Conservation (phyloP, 2,888 invertebrate genomes). For the Trichopoda pennipes region DNA sequence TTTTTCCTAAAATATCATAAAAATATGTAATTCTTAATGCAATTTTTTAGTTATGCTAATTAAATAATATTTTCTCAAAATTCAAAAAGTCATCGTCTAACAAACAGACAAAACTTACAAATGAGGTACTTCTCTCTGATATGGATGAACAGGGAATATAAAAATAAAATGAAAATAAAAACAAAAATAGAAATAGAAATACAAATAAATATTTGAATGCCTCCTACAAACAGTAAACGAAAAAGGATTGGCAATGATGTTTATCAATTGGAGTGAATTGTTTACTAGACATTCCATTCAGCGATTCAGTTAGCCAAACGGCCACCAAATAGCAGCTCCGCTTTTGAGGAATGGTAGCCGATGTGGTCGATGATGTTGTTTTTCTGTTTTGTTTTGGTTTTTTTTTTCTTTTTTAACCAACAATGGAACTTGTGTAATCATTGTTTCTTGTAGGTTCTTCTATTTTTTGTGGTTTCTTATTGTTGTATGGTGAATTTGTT, state of each 20-base stretch:
- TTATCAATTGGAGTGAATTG: constrained; percentile 69
- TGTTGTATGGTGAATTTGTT: constrained; percentile 45
- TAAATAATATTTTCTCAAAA: constrained; percentile 55
- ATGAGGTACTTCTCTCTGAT: constrained; percentile 38
- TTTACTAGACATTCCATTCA: constrained; percentile 49
- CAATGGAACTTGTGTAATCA: constrained; percentile 62
- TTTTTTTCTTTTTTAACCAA: too few relatives aligned
- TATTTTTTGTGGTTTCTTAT: constrained; percentile 35
- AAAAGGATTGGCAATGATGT: constrained; percentile 68
- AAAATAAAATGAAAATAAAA: constrained; percentile 10
- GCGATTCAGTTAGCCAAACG: constrained; percentile 29
- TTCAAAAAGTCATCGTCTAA: constrained; percentile 11
- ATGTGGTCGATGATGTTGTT: constrained; percentile 21
- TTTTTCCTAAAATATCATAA: constrained; percentile 18
- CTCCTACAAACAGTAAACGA: constrained; percentile 63
- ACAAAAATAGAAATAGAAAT: constrained; percentile 16
- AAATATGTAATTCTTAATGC: constrained; percentile 65
- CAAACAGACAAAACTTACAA: constrained; percentile 25
- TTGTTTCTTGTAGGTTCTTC: constrained; percentile 45
- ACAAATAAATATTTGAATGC: constrained; percentile 53
- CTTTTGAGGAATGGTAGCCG: constrained; percentile 51
- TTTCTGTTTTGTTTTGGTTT: constrained; percentile 19
- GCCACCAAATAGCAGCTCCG: constrained; percentile 52
- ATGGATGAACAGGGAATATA: constrained; percentile 19
- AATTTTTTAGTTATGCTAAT: constrained; percentile 65